Conservation (phyloP, 1,140 invertebrate genomes). For the Drosophila prosaltans region DNA sequence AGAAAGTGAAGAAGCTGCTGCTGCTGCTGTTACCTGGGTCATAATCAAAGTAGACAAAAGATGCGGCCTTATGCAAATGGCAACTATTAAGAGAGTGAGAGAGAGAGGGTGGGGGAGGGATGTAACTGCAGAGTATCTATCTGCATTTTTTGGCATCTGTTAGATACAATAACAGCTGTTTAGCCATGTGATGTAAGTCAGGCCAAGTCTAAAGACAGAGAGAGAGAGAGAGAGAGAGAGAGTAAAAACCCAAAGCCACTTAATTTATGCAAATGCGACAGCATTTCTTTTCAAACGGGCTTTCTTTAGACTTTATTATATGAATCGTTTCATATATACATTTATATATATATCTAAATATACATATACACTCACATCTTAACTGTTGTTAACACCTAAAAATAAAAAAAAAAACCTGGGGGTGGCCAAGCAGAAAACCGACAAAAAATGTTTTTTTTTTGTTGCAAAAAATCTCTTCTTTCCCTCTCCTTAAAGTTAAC, state of each 20-base stretch:
- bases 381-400: conserved; percentile 34
- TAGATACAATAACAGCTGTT: conserved; percentile 57
- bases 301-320: conserved; percentile 59
- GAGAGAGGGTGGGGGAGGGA: conserved; percentile 20
- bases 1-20: conserved; percentile 69
- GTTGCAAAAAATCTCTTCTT: conserved; percentile 15
- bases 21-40: conserved; percentile 3
- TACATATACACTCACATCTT: conserved; percentile 27
- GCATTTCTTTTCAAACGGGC: conserved; percentile 62
- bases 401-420: conserved; percentile 42
- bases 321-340: neutral
- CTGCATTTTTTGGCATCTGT: conserved; percentile 17
- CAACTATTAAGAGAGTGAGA: conserved; percentile 40
- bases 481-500: neutral
- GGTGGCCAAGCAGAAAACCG: conserved; percentile 58
- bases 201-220: neutral
- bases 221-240: conserved; percentile 9
- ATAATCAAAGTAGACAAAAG: conserved; percentile 65
- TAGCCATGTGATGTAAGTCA: conserved; percentile 66
- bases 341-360: conserved; percentile 21
- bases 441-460: conserved; percentile 6
- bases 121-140: conserved; percentile 2
- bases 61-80: conserved; percentile 68
- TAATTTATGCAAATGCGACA: conserved; percentile 77
- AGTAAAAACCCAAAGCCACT: conserved; percentile 46